phyloP scores from a whole-genome alignment of 2,113 vertebrate species.

The Edolisoma coerulescens region DNA sequence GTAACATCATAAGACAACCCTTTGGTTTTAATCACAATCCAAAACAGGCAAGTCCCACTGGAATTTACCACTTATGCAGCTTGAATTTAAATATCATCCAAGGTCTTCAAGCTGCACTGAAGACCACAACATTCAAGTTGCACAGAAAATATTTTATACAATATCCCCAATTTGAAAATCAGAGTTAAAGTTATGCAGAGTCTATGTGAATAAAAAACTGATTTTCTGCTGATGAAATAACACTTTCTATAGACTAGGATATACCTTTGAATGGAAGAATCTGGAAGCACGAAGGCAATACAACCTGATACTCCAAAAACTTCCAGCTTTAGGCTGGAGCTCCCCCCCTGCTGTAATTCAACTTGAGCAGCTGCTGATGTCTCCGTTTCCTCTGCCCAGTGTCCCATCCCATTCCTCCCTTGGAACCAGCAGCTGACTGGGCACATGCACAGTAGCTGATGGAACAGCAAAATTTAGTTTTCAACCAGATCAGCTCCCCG shows the following conservation, averaged over 20 bases:
- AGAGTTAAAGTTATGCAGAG: background rate
- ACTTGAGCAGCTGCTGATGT: background rate
- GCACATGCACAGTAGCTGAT: background rate
- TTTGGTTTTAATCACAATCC: background rate
- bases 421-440: background rate
- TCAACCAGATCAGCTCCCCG: background rate
- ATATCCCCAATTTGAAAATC: background rate
- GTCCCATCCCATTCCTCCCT: background rate
- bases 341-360: background rate
- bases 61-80: background rate
- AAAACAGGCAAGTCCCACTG: background rate
- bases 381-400: background rate
- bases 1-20: background rate
- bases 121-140: background rate
- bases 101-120: background rate
- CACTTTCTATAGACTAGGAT: background rate
- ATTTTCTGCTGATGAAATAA: background rate
- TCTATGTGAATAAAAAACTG: accelerated
- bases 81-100: background rate
- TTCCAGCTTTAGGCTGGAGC: background rate
- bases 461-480: background rate
- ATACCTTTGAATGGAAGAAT: background rate
- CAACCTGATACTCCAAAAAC: background rate
- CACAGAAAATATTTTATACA: background rate
- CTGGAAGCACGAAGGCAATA: background rate